Evolutionary conservation across 2,113 vertebrate species (phyloP).

Genomic region (Pontoporia blainvillei): DNA sequence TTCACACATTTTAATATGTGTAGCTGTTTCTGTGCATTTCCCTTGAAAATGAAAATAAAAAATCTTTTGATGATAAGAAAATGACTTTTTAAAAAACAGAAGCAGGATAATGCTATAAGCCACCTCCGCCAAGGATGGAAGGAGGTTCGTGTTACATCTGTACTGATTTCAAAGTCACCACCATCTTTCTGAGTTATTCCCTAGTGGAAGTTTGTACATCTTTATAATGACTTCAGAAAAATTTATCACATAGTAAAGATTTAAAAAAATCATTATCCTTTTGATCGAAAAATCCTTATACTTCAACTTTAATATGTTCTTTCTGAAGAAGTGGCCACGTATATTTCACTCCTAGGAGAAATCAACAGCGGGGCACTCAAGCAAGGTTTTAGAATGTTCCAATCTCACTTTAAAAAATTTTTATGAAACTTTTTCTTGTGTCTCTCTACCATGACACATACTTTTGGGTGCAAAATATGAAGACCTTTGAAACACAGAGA

Average conservation of each 20-base stretch:
- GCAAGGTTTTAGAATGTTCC: constrained; percentile 70
- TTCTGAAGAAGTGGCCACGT: constrained; percentile 80
- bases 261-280: constrained; percentile 85
- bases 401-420: constrained; percentile 68
- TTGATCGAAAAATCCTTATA: constrained; percentile 88
- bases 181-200: constrained; percentile 72
- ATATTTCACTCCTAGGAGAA: constrained; percentile 80
- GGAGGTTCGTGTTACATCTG: constrained; percentile 48
- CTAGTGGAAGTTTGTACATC: constrained; percentile 78
- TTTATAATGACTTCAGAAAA: constrained; percentile 84
- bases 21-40: not conserved
- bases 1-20: not conserved
- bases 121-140: constrained; percentile 30
- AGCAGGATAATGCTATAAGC: not conserved
- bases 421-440: constrained; percentile 65
- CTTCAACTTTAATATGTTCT: constrained; percentile 88
- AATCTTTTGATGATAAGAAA: constrained; percentile 28
- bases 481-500: not conserved
- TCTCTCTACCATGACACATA: constrained; percentile 49
- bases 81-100: not conserved
- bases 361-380: constrained; percentile 68
- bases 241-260: constrained; percentile 86
- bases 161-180: constrained; percentile 79
- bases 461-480: constrained; percentile 62
- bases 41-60: not conserved